A percentile compares a stretch with the other conserved stretches of the same genome.
These are phyloP conservation scores for Leptosomus discolor DNA, from an alignment of 2,113 vertebrate genomes.

Conservation along the genomic window DNA sequence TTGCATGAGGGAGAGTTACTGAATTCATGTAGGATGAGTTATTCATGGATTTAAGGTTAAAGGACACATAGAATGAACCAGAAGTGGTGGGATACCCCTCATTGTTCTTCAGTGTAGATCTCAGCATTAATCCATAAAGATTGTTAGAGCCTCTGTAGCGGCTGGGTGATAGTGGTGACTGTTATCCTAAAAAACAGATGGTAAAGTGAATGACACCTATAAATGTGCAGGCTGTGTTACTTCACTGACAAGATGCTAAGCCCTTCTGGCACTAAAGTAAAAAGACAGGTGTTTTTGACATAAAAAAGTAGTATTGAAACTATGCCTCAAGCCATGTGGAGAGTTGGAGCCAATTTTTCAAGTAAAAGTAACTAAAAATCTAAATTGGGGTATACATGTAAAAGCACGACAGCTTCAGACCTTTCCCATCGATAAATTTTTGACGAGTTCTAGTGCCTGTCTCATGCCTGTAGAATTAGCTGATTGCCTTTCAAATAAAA, in stretches of 20 bases:
- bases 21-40: neutral
- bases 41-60: constrained; percentile 26
- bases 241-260: constrained; percentile 78
- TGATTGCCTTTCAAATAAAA: neutral
- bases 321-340: constrained; percentile 64
- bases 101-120: constrained; percentile 54
- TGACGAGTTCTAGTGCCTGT: neutral
- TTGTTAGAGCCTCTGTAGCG: constrained; percentile 63
- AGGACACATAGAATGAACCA: constrained; percentile 12
- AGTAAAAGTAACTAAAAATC: constrained; percentile 63
- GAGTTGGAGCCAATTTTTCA: constrained; percentile 64
- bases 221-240: constrained; percentile 75
- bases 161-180: constrained; percentile 66
- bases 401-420: constrained; percentile 15
- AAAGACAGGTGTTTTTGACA: constrained; percentile 76
- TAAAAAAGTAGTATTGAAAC: constrained; percentile 64
- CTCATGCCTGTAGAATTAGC: constrained; percentile 6
- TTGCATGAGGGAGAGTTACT: neutral
- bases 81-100: constrained; percentile 7
- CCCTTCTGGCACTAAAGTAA: constrained; percentile 74
- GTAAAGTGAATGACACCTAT: constrained; percentile 75
- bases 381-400: constrained; percentile 42
- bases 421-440: constrained; percentile 3
- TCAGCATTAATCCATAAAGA: constrained; percentile 65
- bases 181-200: constrained; percentile 80